These are phyloP conservation scores for Lutjanus argentimaculatus DNA, from an alignment of 2,797 vertebrate species.

Conservation along the genomic window DNA sequence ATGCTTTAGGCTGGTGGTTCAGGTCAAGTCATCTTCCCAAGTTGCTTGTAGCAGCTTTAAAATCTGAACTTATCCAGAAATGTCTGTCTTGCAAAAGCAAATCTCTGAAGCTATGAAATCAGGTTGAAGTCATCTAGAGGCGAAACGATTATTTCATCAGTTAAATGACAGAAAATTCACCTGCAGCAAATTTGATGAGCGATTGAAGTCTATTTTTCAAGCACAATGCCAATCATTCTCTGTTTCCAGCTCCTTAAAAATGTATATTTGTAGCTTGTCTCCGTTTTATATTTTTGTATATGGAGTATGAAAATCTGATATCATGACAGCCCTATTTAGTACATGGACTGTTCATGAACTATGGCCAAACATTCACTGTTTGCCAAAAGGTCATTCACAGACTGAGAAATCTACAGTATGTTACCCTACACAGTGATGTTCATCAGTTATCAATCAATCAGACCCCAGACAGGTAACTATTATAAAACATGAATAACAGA, in stretches of 20 bases:
- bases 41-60: too few species aligned
- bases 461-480: too few species aligned
- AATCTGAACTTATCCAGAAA: not conserved
- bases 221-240: not conserved
- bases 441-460: too few species aligned
- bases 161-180: not conserved
- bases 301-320: not conserved
- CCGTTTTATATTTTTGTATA: not conserved
- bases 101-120: not conserved
- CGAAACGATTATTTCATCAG: not conserved
- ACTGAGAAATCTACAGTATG: too few species aligned
- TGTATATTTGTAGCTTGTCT: not conserved
- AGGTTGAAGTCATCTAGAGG: not conserved
- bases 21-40: too few species aligned
- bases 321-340: too few species aligned
- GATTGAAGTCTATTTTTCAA: conserved; percentile 4
- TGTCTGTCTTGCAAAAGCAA: conserved; percentile 1
- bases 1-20: too few species aligned
- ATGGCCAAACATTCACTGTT: too few species aligned
- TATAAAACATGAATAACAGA: too few species aligned
- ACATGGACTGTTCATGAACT: too few species aligned
- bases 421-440: too few species aligned
- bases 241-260: not conserved
- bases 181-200: not conserved
- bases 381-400: too few species aligned